phyloP scores from a whole-genome alignment of 2,113 vertebrate genomes.

The Bufo bufo region DNA sequence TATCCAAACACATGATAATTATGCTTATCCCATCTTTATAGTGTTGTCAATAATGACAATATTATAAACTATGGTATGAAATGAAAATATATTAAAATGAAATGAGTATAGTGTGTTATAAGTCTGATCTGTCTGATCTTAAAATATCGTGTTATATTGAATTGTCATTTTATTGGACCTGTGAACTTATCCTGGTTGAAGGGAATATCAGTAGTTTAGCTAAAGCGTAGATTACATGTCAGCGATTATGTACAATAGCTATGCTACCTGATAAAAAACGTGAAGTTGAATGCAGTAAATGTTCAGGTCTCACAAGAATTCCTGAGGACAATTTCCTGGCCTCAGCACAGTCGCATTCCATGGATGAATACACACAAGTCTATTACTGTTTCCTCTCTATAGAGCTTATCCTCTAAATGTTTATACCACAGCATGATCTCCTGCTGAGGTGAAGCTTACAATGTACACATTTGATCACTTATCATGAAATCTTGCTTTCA shows the following conservation, averaged over 20 bases:
- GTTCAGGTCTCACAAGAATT: slow-evolving; percentile 36
- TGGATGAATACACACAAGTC: slow-evolving; percentile 44
- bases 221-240: neutral
- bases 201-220: neutral
- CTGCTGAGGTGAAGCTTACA: neutral
- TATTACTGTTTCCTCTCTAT: slow-evolving; percentile 41
- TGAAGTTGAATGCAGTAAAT: slow-evolving; percentile 30
- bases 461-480: neutral
- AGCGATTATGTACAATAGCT: slow-evolving; percentile 6
- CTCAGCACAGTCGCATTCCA: slow-evolving; percentile 43
- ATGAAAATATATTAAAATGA: neutral
- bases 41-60: neutral
- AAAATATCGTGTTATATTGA: neutral
- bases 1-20: neutral
- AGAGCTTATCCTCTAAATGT: slow-evolving; percentile 40
- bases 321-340: slow-evolving; percentile 39
- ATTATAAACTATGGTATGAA: neutral
- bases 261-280: neutral
- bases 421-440: neutral
- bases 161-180: neutral
- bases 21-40: neutral
- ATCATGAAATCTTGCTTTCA: neutral
- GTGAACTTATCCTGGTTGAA: neutral
- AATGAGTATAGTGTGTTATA: neutral
- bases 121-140: too few species aligned